Conservation (phyloP, 2,888 invertebrate species). For the Pyrocoelia pectoralis region DNA sequence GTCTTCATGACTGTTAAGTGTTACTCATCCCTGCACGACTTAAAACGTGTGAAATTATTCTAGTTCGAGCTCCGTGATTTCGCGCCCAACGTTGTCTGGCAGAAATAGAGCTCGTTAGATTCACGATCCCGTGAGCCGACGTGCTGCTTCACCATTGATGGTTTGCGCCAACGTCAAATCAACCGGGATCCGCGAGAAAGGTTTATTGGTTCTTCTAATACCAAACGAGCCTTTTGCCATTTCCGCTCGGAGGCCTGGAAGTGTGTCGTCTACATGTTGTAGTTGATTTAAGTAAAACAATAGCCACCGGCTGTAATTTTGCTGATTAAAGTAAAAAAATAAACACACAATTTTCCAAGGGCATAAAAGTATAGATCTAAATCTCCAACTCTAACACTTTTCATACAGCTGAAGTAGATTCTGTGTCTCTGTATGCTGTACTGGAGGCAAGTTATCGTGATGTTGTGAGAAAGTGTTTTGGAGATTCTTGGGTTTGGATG, state of each 20-base stretch:
- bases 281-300: constrained; percentile 27
- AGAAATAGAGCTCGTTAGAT: constrained; percentile 42
- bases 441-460: constrained; percentile 38
- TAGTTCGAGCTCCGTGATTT: constrained; percentile 40
- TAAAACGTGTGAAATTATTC: constrained; percentile 41
- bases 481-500: constrained; percentile 44
- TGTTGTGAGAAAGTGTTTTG: constrained; percentile 35
- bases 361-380: constrained; percentile 38
- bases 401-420: constrained; percentile 36
- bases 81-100: constrained; percentile 45
- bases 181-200: constrained; percentile 42
- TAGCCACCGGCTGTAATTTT: constrained; percentile 34
- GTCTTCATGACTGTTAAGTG: constrained; percentile 4
- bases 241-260: constrained; percentile 39
- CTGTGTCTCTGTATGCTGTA: constrained; percentile 36
- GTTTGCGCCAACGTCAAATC: constrained; percentile 44
- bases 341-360: constrained; percentile 37
- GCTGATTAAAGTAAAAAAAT: constrained; percentile 42
- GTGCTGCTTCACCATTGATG: constrained; percentile 45
- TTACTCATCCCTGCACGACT: constrained; percentile 31
- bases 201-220: constrained; percentile 40
- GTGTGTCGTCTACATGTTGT: constrained; percentile 31
- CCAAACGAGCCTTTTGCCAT: constrained; percentile 41
- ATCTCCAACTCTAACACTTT: constrained; percentile 43
- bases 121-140: constrained; percentile 41